Percentiles rank a stretch among this genome's conserved stretches.
These are phyloP conservation scores for Gonatopus flavifemur DNA, from an alignment of 1,140 invertebrate genomes.

Conservation along the genomic window DNA sequence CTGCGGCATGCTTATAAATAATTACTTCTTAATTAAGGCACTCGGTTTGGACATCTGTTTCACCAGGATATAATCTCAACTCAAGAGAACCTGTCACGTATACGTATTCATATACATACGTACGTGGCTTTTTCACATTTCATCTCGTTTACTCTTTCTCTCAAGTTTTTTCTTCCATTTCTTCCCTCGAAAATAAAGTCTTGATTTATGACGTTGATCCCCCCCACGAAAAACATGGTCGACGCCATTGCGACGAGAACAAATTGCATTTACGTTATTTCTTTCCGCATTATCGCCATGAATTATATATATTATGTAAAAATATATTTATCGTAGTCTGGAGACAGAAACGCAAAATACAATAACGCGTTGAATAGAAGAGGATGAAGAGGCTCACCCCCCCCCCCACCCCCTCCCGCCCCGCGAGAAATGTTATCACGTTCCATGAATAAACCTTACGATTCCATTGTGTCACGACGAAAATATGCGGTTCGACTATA, in stretches of 20 bases:
- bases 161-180: not conserved
- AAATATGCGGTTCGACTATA: too few relatives aligned
- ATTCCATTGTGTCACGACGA: too few relatives aligned
- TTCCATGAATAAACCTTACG: too few relatives aligned
- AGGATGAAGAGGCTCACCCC: too few relatives aligned
- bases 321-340: too few relatives aligned
- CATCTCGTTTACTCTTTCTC: conserved; percentile 6
- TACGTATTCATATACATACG: not conserved
- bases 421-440: too few relatives aligned
- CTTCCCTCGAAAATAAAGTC: conserved; percentile 35
- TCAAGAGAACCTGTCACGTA: not conserved
- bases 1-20: conserved; percentile 29
- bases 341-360: too few relatives aligned
- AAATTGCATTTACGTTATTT: conserved; percentile 33
- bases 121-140: conserved; percentile 8
- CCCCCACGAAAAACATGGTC: conserved; percentile 5
- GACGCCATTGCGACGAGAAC: conserved; percentile 31
- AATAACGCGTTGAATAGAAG: too few relatives aligned
- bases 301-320: conserved; percentile 38
- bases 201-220: conserved; percentile 37
- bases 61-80: conserved; percentile 26
- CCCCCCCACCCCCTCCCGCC: too few relatives aligned
- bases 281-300: conserved; percentile 32
- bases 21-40: conserved; percentile 41
- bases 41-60: conserved; percentile 35